Evolutionary conservation across 1,140 invertebrate species (phyloP).

Genomic region (Spodoptera frugiperda): DNA sequence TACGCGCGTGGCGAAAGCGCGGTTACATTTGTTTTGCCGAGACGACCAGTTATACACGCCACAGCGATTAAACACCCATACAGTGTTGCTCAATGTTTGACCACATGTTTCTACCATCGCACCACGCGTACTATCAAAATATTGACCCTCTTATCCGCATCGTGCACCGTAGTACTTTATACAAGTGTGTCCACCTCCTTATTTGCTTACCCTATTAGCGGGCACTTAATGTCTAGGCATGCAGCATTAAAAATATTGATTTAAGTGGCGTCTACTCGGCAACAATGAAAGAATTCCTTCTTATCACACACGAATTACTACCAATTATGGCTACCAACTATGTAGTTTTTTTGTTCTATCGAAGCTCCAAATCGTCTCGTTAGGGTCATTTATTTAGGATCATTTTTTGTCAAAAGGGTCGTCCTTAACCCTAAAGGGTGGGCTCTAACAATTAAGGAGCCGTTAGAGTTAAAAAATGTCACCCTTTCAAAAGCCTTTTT

Average conservation of each 20-base stretch:
- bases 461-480: conserved; percentile 83
- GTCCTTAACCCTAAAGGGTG: conserved; percentile 75
- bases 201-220: conserved; percentile 80
- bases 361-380: conserved; percentile 64
- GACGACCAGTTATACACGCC: conserved; percentile 62
- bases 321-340: conserved; percentile 66
- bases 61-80: conserved; percentile 71
- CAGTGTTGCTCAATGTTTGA: conserved; percentile 80
- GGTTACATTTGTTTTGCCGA: conserved; percentile 71
- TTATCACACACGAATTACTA: conserved; percentile 74
- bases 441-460: conserved; percentile 79
- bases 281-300: conserved; percentile 66
- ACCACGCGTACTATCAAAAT: conserved; percentile 83
- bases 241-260: conserved; percentile 78
- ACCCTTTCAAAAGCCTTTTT: conserved; percentile 73
- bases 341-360: conserved; percentile 62
- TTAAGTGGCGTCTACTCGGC: conserved; percentile 63
- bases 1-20: conserved; percentile 64
- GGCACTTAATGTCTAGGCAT: conserved; percentile 74
- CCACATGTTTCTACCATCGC: conserved; percentile 79
- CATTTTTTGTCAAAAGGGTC: conserved; percentile 75
- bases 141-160: conserved; percentile 82
- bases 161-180: conserved; percentile 72
- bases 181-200: conserved; percentile 74
- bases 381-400: conserved; percentile 78